Conservation (phyloP, 1,140 invertebrate species). For the Eupristina koningsbergeri region DNA sequence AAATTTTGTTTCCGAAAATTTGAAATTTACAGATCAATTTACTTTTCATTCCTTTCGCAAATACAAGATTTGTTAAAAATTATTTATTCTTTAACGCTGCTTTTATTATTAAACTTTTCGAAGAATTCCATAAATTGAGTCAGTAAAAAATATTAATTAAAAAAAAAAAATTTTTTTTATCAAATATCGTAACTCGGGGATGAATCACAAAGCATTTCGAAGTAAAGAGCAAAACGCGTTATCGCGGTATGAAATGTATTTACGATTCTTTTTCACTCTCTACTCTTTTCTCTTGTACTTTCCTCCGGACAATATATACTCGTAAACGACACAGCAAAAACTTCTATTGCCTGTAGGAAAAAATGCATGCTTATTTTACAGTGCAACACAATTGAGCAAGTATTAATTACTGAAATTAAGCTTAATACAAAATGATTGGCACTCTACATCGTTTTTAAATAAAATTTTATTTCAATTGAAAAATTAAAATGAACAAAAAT, state of each 20-base stretch:
- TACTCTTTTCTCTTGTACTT: constrained; percentile 28
- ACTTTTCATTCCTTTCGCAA: background rate
- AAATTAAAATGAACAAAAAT: background rate
- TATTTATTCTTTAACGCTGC: background rate
- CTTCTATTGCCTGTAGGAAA: constrained; percentile 15
- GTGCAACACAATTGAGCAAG: constrained; percentile 18
- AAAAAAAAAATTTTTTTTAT: constrained; percentile 20
- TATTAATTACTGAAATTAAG: constrained; percentile 25
- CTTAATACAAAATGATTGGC: constrained; percentile 17
- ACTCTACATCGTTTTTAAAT: background rate
- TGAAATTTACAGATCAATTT: too few relatives aligned
- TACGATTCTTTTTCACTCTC: constrained; percentile 22
- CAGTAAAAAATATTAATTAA: constrained; percentile 25
- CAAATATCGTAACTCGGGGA: constrained; percentile 8
- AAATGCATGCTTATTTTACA: constrained; percentile 19
- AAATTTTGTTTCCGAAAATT: background rate
- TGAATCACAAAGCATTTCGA: constrained; percentile 18
- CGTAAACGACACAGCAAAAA: constrained; percentile 20
- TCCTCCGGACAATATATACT: constrained; percentile 8
- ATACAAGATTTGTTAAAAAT: background rate
- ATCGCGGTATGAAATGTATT: background rate
- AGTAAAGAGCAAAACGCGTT: constrained; percentile 1
- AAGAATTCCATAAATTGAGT: background rate
- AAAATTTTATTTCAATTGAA: background rate
- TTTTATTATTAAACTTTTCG: background rate